Percentiles rank a stretch among this genome's conserved stretches.
These are phyloP conservation scores for Esox lucius DNA, from an alignment of 2,797 vertebrate species.

Conservation along the genomic window DNA sequence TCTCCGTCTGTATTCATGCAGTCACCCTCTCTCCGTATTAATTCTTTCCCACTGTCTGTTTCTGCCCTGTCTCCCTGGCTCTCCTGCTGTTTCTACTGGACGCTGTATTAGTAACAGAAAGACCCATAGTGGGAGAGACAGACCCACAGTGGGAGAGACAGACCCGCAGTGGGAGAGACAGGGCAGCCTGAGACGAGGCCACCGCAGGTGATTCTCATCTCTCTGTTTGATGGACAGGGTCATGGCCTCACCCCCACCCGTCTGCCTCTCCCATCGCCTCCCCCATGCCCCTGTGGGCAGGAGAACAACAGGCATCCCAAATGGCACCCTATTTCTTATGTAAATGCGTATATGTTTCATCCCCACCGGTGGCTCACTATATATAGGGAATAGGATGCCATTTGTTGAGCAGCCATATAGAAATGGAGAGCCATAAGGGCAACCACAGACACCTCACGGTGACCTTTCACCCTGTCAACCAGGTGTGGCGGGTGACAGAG, in stretches of 20 bases:
- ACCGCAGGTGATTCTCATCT: constrained; percentile 44
- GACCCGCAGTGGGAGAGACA: constrained; percentile 27
- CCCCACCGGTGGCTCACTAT: not conserved
- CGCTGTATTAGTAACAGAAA: too few species aligned
- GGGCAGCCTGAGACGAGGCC: constrained; percentile 30
- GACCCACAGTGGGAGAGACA: too few species aligned
- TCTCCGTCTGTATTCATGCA: not conserved
- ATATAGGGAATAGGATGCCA: not conserved
- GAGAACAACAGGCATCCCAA: not conserved
- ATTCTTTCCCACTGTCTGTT: not conserved
- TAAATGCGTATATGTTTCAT: too few species aligned
- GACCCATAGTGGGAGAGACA: too few species aligned
- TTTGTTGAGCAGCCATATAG: not conserved
- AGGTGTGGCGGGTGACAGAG: constrained; percentile 43
- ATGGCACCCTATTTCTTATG: not conserved
- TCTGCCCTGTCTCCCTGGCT: not conserved
- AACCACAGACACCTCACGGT: constrained; percentile 1
- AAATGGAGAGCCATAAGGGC: not conserved
- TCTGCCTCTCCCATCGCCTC: constrained; percentile 24
- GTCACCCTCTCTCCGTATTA: too few species aligned
- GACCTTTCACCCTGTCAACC: constrained; percentile 26
- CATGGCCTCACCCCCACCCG: constrained; percentile 24
- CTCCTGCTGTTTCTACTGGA: too few species aligned
- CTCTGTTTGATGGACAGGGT: constrained; percentile 57
- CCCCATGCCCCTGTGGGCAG: not conserved